Base-by-base conservation (phyloP, 2,888 invertebrate species). In the Ditylenchus weischeri region DNA sequence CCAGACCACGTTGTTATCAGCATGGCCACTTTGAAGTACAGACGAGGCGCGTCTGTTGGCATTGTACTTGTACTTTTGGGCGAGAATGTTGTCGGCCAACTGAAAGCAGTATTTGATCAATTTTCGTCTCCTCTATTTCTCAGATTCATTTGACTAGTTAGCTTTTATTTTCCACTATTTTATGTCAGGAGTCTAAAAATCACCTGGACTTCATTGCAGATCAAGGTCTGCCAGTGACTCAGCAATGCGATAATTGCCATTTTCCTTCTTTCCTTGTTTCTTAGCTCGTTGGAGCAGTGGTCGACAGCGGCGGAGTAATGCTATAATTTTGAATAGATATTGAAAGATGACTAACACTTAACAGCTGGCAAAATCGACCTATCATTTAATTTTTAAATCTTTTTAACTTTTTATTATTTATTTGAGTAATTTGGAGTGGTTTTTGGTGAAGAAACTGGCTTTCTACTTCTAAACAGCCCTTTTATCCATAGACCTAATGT, bases 211-310 rank as follows among this genome's bases (percentile, higher is more conserved):
- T 79, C 73, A 50, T 75, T 70, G 60, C 77, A 75, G 48, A 83
- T 72, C 59, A 78, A 74, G 19, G 78, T 72, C 43, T 82, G 80
- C 82, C 82, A 82, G 61, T 83, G 82, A 66, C 75, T 75, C 23
- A 81, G 68, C 43, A 81, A 68, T 10, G 79, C 78, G 64, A 75
- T 72, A 15, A 81, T 63, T 8, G 78, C 81, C 21, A 70, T 67
- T 64, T 80, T 79, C 35, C 79, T 61, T 7, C 66, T 70, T 58
- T 74, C 69, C 54, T 69, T 63, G 23, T 51, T 51, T 29, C 18
- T 19, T 15, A 63, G 15, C 13, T 59, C 29, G 59, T 19, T 35
- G 36, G 59, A 29, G 19, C 59, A 23, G 13, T 54, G 54, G 29
- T 29, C 10, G 11, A 54, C 11, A 21, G 59, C 59, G n/a, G 35